Percentiles rank a stretch among this genome's conserved stretches.
phyloP scores from a whole-genome alignment of 2,113 vertebrate species.

The Cathartes aura region DNA sequence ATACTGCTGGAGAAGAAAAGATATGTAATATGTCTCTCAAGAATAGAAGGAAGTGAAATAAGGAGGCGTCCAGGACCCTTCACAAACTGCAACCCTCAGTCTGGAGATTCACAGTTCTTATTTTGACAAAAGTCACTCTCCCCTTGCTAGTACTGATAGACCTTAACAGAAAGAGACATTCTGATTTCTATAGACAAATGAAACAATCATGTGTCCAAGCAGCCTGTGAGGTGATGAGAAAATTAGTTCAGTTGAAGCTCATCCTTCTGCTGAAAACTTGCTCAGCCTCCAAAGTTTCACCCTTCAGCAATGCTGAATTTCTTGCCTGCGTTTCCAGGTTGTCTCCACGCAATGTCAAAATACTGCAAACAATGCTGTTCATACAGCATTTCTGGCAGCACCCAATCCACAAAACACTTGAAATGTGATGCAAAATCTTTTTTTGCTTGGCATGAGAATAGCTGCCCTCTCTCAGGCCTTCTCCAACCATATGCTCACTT shows the following conservation, averaged over 20 bases:
- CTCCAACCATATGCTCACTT: constrained; percentile 56
- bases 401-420: background rate
- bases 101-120: background rate
- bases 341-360: background rate
- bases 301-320: background rate
- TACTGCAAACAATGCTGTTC: constrained; percentile 36
- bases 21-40: background rate
- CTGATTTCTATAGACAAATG: background rate
- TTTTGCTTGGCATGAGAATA: constrained; percentile 36
- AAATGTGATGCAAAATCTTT: constrained; percentile 30
- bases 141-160: background rate
- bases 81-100: background rate
- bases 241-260: background rate
- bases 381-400: background rate
- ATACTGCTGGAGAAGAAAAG: background rate
- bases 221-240: background rate
- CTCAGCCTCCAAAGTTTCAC: background rate
- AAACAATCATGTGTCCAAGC: background rate
- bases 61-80: background rate
- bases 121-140: background rate
- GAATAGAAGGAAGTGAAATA: background rate
- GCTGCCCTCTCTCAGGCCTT: constrained; percentile 16
- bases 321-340: background rate
- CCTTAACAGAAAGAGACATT: background rate
- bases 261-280: background rate